Evolutionary conservation across 2,797 vertebrate genomes (phyloP).

Genomic region (Brotula barbata): DNA sequence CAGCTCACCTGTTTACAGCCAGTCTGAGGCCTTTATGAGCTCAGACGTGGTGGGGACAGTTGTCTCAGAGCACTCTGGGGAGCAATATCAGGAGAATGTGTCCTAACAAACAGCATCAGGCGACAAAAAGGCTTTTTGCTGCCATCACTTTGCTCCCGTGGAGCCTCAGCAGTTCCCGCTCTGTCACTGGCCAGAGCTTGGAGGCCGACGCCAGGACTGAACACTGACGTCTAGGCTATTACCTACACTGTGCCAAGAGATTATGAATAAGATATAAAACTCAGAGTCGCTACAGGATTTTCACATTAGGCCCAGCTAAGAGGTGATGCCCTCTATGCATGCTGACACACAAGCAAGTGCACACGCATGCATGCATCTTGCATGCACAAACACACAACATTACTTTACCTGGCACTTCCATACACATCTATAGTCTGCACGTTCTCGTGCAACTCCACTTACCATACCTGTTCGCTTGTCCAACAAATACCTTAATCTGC

Average conservation of each 20-base stretch:
- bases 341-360: slow-evolving; percentile 56
- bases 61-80: slow-evolving; percentile 74
- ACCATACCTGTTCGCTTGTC: slow-evolving; percentile 61
- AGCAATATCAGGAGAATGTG: slow-evolving; percentile 81
- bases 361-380: neutral
- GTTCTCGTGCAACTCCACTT: slow-evolving; percentile 66
- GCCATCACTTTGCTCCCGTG: slow-evolving; percentile 73
- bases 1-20: slow-evolving; percentile 81
- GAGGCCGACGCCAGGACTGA: slow-evolving; percentile 83
- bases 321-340: slow-evolving; percentile 49
- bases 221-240: slow-evolving; percentile 79
- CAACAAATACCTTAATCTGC: slow-evolving; percentile 64
- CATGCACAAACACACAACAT: slow-evolving; percentile 8
- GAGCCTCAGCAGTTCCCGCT: slow-evolving; percentile 61
- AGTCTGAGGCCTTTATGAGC: slow-evolving; percentile 78
- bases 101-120: slow-evolving; percentile 83
- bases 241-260: slow-evolving; percentile 79
- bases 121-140: slow-evolving; percentile 83
- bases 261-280: slow-evolving; percentile 95
- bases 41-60: slow-evolving; percentile 70
- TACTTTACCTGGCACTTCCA: slow-evolving; percentile 12
- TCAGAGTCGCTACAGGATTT: slow-evolving; percentile 85
- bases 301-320: slow-evolving; percentile 82
- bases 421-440: slow-evolving; percentile 1
- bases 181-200: slow-evolving; percentile 75